These are phyloP conservation scores for Pachyseris speciosa DNA, from an alignment of 64 coral and sea anemone species.

Conservation along the genomic window DNA sequence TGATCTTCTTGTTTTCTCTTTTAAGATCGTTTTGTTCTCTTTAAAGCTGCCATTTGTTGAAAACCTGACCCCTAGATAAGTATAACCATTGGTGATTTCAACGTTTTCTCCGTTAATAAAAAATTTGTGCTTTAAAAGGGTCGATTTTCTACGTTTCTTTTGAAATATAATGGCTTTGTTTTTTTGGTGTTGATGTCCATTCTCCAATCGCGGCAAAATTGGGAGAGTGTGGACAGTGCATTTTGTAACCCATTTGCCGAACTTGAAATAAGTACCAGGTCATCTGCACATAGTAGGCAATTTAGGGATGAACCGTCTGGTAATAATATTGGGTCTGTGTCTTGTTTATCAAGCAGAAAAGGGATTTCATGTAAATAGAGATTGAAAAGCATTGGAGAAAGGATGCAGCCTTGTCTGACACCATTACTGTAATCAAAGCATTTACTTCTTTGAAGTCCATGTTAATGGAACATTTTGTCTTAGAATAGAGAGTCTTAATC, in stretches of 20 bases:
- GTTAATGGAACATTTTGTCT: background rate
- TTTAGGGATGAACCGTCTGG: constrained; percentile 10
- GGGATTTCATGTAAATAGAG: background rate
- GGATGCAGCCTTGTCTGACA: too few species aligned
- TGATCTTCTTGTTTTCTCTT: background rate
- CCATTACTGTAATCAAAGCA: too few species aligned
- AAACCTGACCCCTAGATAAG: background rate
- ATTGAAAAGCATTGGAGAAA: background rate
- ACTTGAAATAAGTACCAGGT: background rate
- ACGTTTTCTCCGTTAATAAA: background rate
- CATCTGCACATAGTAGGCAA: too few species aligned
- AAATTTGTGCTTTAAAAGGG: background rate
- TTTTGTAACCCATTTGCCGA: background rate
- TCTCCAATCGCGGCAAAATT: background rate
- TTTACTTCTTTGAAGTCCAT: too few species aligned
- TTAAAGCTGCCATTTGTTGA: background rate
- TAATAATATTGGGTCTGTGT: background rate
- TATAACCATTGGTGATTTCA: background rate
- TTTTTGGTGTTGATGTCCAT: background rate
- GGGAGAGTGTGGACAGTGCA: background rate
- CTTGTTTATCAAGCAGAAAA: background rate
- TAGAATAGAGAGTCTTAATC: background rate
- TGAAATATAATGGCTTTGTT: background rate
- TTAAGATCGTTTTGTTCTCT: background rate
- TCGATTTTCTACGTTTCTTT: too few species aligned